Evolutionary conservation across 2,888 invertebrate species (phyloP), one percentile per base, ranked within the genome.

Genomic region (Temnothorax rugatulus): DNA sequence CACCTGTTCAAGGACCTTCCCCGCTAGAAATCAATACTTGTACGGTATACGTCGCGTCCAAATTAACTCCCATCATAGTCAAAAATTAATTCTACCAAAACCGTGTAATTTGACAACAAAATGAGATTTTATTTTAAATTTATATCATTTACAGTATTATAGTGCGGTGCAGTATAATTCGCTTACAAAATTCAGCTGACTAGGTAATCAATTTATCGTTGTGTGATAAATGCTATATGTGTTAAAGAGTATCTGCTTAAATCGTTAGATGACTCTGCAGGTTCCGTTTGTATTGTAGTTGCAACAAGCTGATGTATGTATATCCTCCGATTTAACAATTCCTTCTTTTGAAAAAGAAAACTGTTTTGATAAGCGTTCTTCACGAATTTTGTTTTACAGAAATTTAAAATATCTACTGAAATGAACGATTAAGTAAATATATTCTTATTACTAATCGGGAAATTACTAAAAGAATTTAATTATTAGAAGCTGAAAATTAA

Each of bases 221-320:
- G 15, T 76, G 1, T 29, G 75, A 76, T 76, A 76, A 47, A 18
- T 38, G 7, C 21, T 1, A 18, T 25, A 18, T n/a, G 38, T 41
- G 41, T 11, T 34, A 7, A 38, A 54, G 7, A 54, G 54, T 77
- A 68, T 7, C 25, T 11, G 15, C 2, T 54, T 44, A 15, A 29
- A 29, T 13, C 29, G n/a, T 57, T 15, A 77, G 77, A 68, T 77
- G 77, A 44, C 77, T 77, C 77, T 77, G 57, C 15, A 66, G 18
- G 64, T 66, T 41, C 3, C 13, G 4, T 4, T 66, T 50, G 21
- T 29, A 47, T 47, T 34, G 18, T 1, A 71, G 5, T 15, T 34
- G 18, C n/a, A 29, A 18, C 8, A 44, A 1, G 2, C 15, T 38
- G 4, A 29, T 3, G 29, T 29, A 29, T 29, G 1, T 25, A 47